Conservation (phyloP, 2,797 vertebrate species). For the Microhierax caerulescens region DNA sequence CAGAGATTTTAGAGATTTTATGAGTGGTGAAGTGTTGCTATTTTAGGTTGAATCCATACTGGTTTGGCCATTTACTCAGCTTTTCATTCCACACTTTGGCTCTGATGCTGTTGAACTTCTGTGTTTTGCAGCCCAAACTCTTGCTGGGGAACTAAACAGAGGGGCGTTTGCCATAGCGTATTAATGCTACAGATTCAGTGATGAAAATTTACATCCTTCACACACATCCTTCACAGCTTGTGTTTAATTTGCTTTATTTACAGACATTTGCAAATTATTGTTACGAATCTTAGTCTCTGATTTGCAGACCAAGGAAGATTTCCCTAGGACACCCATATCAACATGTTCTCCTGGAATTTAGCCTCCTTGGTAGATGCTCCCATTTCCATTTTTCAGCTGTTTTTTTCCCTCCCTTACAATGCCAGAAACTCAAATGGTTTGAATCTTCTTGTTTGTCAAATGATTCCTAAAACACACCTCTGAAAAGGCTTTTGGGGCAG, state of each 20-base stretch:
- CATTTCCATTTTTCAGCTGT: not conserved
- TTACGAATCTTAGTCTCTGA: not conserved
- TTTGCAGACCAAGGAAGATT: not conserved
- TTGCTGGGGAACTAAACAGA: not conserved
- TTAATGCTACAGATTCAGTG: not conserved
- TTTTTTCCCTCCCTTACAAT: not conserved
- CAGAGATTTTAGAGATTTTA: not conserved
- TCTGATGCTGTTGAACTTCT: not conserved
- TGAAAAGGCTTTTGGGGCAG: not conserved
- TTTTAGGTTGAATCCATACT: not conserved
- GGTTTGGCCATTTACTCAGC: not conserved
- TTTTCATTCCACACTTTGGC: not conserved
- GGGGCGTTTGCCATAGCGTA: accelerated
- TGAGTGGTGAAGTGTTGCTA: not conserved
- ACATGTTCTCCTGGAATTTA: not conserved
- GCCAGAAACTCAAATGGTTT: not conserved
- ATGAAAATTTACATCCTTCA: not conserved
- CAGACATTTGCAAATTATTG: not conserved
- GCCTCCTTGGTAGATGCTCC: not conserved
- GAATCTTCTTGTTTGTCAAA: not conserved
- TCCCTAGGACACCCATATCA: accelerated
- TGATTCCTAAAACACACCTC: not conserved
- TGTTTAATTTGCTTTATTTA: not conserved
- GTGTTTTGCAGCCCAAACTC: not conserved
- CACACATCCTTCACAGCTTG: not conserved